Evolutionary conservation across 2,113 vertebrate genomes (phyloP), one percentile per base, ranked within the genome.

Genomic region (Silurus asotus): DNA sequence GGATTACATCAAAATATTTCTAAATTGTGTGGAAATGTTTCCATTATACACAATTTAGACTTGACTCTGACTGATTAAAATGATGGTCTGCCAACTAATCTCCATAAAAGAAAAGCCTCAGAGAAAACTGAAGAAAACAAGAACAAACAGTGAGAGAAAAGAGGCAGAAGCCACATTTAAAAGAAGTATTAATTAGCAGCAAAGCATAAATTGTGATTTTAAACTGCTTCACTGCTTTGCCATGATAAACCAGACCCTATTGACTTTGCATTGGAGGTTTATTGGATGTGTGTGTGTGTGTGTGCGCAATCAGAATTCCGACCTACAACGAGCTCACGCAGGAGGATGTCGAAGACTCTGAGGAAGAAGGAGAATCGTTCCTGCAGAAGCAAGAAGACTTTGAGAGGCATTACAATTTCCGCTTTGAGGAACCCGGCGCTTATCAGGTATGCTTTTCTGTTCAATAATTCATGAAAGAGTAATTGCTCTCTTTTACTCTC

Each of bases 341-440:
- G n/a, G 95, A 96, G 0, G 95, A 96, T 0, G 90, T 94, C 70
- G 94, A 95, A 0, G 96, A 98, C 62, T 98, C 97, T 0, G 96
- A 96, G 0, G 96, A 97, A 3, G 97, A 98, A 84, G 97, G 96
- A 0, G 96, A 97, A 87, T 91, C 93, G 0, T 98, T 98, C 89
- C 86, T 98, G 88, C 92, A 94, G 90, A 95, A 93, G 23, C 97
- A 98, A 93, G 96, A 96, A n/a, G 93, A 96, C 87, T 98, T 97
- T 84, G 97, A 98, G 91, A 94, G 96, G 59, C 94, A 93, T 76
- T 97, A 97, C 92, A 98, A 98, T 90, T 98, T 98, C 90, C 96
- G 97, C 84, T 98, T 96, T 5, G 97, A 98, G 88, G 97, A 98
- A 88, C 96, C 97, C 0, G 96, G 94, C 11, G 91, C 95, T 0